Base-by-base conservation (phyloP, 1,140 invertebrate species). In the Lucilia cuprina region DNA sequence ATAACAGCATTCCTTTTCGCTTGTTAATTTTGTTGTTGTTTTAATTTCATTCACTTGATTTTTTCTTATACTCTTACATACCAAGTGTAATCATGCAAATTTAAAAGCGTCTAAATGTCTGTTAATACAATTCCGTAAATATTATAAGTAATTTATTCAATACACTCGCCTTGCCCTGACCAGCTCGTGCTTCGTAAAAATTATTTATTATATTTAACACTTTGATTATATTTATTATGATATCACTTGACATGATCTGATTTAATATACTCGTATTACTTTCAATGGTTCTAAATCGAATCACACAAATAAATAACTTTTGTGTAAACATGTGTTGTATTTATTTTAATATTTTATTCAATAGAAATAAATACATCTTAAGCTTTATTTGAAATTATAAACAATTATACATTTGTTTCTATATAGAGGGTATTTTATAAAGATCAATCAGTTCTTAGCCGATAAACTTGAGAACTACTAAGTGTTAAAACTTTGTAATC, bases 31-130 rank as follows among this genome's bases (percentile, higher is more conserved):
- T 70, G 7, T 70, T 70, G 1, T n/a, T 30, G 25, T 30, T 30
- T 60, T 60, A n/a, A n/a, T 60, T 60, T 60, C 14, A 60, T n/a
- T 60, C 7, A 60, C 14, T 60, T n/a, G 14, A n/a, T 60, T 60
- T 60, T 60, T n/a, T 60, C 41, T 41, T 41, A 41, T 25, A 21
- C 21, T 19, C 21, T 70, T 70, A 70, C 65, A 70, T 70, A 70
- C 19, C 65, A 70, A 21, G 65, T n/a, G 65, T 70, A 70, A 21
- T 70, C 65, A 70, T 70, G 65, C 65, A 70, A 70, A 70, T 70
- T 70, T 25, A 70, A 70, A 70, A 70, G 65, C 65, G 65, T 70
- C 65, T 70, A 70, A 70, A 70, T 70, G 65, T 70, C 65, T 70
- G 9, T 12, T 0, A 70, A 70, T 25, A 21, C 65, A 21, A 70